Evolutionary conservation across 1,140 invertebrate species (phyloP), one percentile per base, ranked within the genome.

Genomic region (Melitaea cinxia): DNA sequence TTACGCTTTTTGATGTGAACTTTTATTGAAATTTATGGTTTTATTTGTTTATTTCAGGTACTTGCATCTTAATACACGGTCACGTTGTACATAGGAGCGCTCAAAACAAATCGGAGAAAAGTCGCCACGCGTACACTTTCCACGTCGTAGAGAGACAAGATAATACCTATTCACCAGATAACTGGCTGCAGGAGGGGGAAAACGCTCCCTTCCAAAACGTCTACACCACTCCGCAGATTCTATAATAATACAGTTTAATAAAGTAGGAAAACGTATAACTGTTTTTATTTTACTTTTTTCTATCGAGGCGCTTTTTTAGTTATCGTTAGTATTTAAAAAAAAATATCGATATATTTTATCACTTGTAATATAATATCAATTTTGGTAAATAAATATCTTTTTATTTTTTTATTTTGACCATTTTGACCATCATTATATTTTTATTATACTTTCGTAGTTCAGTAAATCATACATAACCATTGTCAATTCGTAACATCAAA

Each of bases 121-220:
- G 97, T n/a, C 93, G 98, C 56, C 96, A 98, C 72, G 97, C 96
- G 2, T 99, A 99, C 88, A 99, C 98, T 4, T 99, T 98, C 86
- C 98, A 99, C 88, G 93, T 99, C 0, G 93, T 97, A 54, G 98
- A 99, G 85, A 94, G 94, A 54, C 90, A 95, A 12, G 90, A 95
- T 39, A 95, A 94, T 0, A 91, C 93, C 55, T 99, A 96, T 86
- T 94, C 95, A 0, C 88, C 94, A 64, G 93, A 97, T 1, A 99
- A 99, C 78, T 99, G 98, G 98, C 83, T 97, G 1, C 96, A 97
- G 82, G 88, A 89, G 30, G 86, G 89, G 6, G 68, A 76, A 10
- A 75, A 77, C 3, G 91, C 91, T 3, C 91, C 91, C 0, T 91
- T 91, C 49, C 9, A 77, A 0, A 87, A 89, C 56, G 10, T 91